A percentile compares a stretch with the other conserved stretches of the same genome.
These are phyloP conservation scores for Falco rusticolus DNA, from an alignment of 2,797 vertebrate species.

Conservation along the genomic window DNA sequence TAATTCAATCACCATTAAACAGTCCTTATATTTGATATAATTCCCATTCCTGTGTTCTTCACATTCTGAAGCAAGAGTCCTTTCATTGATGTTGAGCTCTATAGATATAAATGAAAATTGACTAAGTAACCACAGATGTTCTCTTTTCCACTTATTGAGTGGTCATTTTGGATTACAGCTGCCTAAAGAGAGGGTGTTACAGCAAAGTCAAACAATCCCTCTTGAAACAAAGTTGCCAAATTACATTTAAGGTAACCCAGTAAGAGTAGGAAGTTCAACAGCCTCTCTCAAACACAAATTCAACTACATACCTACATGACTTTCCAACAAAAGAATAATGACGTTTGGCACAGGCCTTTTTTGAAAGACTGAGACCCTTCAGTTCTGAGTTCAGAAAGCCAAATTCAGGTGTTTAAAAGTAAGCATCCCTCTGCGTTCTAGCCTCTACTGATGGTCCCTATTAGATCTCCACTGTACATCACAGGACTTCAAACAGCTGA, in stretches of 20 bases:
- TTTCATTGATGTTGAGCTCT: background rate
- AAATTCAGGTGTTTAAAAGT: background rate
- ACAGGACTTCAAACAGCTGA: background rate
- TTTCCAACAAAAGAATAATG: background rate
- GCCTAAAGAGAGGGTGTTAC: background rate
- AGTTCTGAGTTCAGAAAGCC: background rate
- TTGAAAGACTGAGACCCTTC: background rate
- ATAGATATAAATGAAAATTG: background rate
- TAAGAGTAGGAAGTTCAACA: background rate
- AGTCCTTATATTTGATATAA: background rate
- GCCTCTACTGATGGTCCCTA: background rate
- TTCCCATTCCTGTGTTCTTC: background rate
- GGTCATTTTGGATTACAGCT: background rate
- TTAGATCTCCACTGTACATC: background rate
- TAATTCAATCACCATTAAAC: background rate
- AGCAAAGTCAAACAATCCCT: background rate
- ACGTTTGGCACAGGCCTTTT: background rate
- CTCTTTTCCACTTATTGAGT: background rate
- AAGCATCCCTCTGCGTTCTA: background rate
- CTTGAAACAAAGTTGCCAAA: conserved; percentile 11
- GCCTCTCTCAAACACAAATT: background rate
- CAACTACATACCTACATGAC: background rate
- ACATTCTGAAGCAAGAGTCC: background rate
- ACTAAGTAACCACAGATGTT: background rate
- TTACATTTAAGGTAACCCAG: background rate